Evolutionary conservation across 2,888 invertebrate species (phyloP).

Genomic region (Epinotia demarniana): DNA sequence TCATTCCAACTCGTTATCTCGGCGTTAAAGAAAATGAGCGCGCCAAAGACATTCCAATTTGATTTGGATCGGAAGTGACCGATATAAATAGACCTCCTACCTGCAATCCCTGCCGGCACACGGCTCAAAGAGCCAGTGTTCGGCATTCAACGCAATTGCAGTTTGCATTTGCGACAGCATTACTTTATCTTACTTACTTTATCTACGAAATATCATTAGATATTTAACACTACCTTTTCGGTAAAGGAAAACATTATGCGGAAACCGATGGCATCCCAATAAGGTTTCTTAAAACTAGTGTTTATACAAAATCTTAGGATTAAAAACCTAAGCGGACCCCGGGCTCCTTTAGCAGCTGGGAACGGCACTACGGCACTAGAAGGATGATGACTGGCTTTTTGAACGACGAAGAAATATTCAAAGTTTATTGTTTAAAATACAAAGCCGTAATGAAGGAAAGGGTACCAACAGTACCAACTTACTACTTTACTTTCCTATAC

Average conservation of each 20-base stretch:
- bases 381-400: too few species aligned
- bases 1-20: too few species aligned
- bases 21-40: background rate
- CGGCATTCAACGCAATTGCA: constrained; percentile 12
- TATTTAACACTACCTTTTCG: too few species aligned
- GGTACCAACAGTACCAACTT: background rate
- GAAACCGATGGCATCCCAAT: too few species aligned
- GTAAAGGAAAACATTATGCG: too few species aligned
- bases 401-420: too few species aligned
- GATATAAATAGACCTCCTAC: background rate
- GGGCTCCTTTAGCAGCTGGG: too few species aligned
- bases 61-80: background rate
- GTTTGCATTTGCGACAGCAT: constrained; percentile 4
- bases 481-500: background rate
- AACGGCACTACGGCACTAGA: too few species aligned
- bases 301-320: too few species aligned
- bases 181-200: background rate
- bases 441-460: background rate
- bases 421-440: background rate
- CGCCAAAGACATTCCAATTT: background rate
- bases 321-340: too few species aligned
- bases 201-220: too few species aligned
- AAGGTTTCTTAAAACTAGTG: too few species aligned
- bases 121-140: constrained; percentile 4
- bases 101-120: background rate